A percentile compares a stretch with the other conserved stretches of the same genome.
These are phyloP conservation scores for Daubentonia madagascariensis DNA, from an alignment of 2,113 vertebrate species.

Conservation along the genomic window DNA sequence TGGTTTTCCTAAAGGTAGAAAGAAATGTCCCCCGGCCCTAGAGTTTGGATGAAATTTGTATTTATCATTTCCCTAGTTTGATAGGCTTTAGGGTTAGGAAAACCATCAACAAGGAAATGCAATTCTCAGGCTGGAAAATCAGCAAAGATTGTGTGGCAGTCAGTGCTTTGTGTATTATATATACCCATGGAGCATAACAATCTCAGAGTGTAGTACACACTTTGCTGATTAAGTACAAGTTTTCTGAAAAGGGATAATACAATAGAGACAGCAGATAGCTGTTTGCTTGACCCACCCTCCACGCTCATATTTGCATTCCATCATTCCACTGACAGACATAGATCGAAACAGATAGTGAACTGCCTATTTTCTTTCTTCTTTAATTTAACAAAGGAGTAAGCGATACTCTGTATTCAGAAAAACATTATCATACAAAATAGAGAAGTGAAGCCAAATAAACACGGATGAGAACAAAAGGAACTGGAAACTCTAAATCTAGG, in stretches of 20 bases:
- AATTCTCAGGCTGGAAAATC: not conserved
- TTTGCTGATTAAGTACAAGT: not conserved
- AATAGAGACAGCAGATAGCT: not conserved
- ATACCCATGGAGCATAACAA: not conserved
- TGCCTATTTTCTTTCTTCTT: not conserved
- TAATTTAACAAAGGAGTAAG: not conserved
- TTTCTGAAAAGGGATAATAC: not conserved
- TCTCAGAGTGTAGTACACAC: not conserved
- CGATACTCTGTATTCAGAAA: not conserved
- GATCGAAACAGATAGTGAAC: not conserved
- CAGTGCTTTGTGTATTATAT: not conserved
- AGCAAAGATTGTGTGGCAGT: not conserved
- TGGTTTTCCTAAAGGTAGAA: not conserved
- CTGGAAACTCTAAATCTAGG: not conserved
- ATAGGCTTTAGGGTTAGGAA: not conserved
- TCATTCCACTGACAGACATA: not conserved
- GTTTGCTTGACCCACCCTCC: not conserved
- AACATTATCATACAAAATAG: not conserved
- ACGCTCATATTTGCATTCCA: not conserved
- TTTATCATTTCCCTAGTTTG: not conserved
- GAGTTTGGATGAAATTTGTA: not conserved
- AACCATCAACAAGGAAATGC: not conserved
- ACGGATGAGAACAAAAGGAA: not conserved
- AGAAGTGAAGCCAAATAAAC: not conserved
- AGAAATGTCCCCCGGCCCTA: slow-evolving; percentile 71